These are phyloP conservation scores for Entelurus aequoreus DNA, from an alignment of 2,113 vertebrate species.

Conservation along the genomic window DNA sequence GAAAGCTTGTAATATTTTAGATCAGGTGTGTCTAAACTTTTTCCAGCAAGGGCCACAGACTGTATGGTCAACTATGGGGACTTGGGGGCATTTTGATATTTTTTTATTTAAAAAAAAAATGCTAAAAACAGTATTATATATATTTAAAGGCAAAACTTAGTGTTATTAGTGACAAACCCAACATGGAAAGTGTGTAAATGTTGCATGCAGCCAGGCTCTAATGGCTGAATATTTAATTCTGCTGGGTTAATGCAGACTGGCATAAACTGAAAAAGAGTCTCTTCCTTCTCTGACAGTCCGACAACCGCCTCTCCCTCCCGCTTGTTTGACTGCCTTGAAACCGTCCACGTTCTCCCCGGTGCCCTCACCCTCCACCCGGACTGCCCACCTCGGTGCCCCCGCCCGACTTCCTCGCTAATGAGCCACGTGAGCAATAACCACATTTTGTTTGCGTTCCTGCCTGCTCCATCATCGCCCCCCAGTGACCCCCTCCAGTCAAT, in stretches of 20 bases:
- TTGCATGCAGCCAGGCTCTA: conserved; percentile 56
- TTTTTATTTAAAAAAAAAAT: too few species aligned
- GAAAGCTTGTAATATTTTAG: too few species aligned
- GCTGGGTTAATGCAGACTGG: conserved; percentile 53
- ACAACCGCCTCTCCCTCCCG: conserved; percentile 19
- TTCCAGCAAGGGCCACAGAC: too few species aligned
- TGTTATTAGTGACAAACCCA: conserved; percentile 7
- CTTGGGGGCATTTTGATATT: too few species aligned
- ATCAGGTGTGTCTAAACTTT: too few species aligned
- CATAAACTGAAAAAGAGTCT: conserved; percentile 32
- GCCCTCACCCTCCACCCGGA: not conserved
- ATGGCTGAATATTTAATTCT: conserved; percentile 63
- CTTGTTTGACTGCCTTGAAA: not conserved
- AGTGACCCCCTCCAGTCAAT: conserved; percentile 39
- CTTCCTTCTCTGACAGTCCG: conserved; percentile 29
- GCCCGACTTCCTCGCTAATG: conserved; percentile 33
- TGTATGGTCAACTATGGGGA: too few species aligned
- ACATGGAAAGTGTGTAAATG: conserved; percentile 62
- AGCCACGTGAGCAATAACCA: conserved; percentile 25
- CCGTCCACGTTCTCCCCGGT: not conserved
- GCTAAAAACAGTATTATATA: too few species aligned
- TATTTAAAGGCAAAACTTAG: too few species aligned
- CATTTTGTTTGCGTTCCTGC: conserved; percentile 18
- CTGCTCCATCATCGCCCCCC: conserved; percentile 30
- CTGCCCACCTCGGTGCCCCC: conserved; percentile 11